Percentiles rank a stretch among this genome's conserved stretches.
phyloP scores from a whole-genome alignment of 2,888 invertebrate genomes.

The Trichacis sp. region DNA sequence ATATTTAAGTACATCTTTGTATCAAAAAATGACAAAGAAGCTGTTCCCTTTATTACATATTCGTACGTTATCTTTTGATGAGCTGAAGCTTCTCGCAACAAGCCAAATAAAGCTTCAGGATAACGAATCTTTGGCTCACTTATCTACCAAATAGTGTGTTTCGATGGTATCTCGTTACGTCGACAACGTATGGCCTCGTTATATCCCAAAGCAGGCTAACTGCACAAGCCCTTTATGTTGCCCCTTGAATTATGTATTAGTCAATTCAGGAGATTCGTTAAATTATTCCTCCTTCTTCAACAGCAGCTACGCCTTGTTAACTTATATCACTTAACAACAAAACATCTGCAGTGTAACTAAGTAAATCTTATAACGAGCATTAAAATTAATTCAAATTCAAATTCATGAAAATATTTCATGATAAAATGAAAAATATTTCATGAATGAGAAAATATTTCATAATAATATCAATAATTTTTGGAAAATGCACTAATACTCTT shows the following conservation, averaged over 20 bases:
- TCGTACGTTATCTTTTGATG: too few relatives aligned
- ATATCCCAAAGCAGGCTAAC: conserved; percentile 47
- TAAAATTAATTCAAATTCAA: too few relatives aligned
- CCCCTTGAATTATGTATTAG: conserved; percentile 22
- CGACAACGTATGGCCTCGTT: conserved; percentile 55
- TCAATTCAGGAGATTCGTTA: conserved; percentile 41
- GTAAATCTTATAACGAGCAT: too few relatives aligned
- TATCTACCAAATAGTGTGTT: conserved; percentile 29
- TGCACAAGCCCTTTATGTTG: conserved; percentile 22
- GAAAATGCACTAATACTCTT: too few relatives aligned
- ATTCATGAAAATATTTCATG: too few relatives aligned
- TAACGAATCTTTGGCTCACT: conserved; percentile 43
- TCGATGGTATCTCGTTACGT: conserved; percentile 53
- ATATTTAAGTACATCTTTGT: too few relatives aligned
- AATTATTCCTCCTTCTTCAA: conserved; percentile 43
- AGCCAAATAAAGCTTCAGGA: conserved; percentile 37
- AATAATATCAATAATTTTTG: too few relatives aligned
- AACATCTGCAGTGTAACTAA: too few relatives aligned
- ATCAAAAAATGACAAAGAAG: too few relatives aligned
- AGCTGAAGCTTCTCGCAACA: conserved; percentile 16
- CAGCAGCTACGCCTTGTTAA: conserved; percentile 24
- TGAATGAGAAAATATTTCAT: too few relatives aligned
- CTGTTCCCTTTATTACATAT: too few relatives aligned
- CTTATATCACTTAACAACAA: not conserved
- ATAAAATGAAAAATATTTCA: too few relatives aligned